phyloP scores from a whole-genome alignment of 2,888 invertebrate species.

The Pyrrhia umbra region DNA sequence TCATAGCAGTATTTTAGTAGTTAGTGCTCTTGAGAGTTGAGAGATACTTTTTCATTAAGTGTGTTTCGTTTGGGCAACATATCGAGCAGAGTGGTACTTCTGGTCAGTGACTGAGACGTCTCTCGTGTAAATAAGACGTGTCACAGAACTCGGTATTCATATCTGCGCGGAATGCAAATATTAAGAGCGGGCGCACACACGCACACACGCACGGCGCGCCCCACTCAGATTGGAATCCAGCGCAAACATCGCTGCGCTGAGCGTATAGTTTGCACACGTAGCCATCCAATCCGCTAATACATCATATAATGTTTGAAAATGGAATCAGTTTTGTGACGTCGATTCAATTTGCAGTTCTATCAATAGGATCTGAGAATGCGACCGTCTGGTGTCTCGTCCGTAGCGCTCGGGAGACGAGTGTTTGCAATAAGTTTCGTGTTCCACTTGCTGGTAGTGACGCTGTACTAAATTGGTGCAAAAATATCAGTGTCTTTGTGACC shows the following conservation, averaged over 20 bases:
- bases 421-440: slow-evolving; percentile 18
- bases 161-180: slow-evolving; percentile 56
- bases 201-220: slow-evolving; percentile 12
- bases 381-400: too few relatives aligned
- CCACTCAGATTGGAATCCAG: slow-evolving; percentile 22
- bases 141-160: slow-evolving; percentile 51
- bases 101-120: background rate
- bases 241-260: slow-evolving; percentile 34
- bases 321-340: slow-evolving; percentile 42
- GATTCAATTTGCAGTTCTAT: slow-evolving; percentile 15
- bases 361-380: slow-evolving; percentile 2
- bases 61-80: background rate
- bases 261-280: slow-evolving; percentile 2
- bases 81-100: slow-evolving; percentile 19
- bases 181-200: slow-evolving; percentile 36
- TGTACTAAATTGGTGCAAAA: too few relatives aligned
- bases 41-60: background rate
- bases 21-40: too few relatives aligned
- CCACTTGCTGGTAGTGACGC: too few relatives aligned
- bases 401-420: background rate
- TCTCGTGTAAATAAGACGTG: slow-evolving; percentile 51
- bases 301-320: slow-evolving; percentile 24
- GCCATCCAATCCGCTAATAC: slow-evolving; percentile 27
- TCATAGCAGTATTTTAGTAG: too few relatives aligned
- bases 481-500: too few relatives aligned